phyloP scores from a whole-genome alignment of 2,797 vertebrate species.

The Todus mexicanus region DNA sequence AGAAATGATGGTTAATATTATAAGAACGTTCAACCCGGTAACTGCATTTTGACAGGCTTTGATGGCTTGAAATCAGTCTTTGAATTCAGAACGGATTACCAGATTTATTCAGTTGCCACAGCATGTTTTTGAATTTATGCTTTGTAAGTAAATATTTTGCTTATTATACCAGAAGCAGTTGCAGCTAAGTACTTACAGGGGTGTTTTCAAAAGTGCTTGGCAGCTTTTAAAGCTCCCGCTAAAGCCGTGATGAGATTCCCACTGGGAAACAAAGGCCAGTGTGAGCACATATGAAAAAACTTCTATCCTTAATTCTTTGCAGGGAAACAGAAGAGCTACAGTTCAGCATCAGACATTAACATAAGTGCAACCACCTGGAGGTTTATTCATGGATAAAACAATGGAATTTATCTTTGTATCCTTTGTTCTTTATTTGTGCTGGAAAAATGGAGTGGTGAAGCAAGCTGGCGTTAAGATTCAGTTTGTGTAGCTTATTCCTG shows the following conservation, averaged over 20 bases:
- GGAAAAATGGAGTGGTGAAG: not conserved
- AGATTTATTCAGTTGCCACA: constrained; percentile 41
- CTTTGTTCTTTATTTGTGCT: constrained; percentile 1
- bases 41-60: constrained; percentile 55
- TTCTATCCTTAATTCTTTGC: constrained; percentile 23
- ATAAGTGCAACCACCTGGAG: constrained; percentile 52
- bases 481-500: not conserved
- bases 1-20: constrained; percentile 44
- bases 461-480: not conserved
- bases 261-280: constrained; percentile 40
- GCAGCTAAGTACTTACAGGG: constrained; percentile 3
- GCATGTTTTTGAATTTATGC: constrained; percentile 21
- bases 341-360: constrained; percentile 37
- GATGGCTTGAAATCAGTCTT: constrained; percentile 44
- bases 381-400: constrained; percentile 47
- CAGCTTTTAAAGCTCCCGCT: not conserved
- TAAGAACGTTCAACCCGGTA: constrained; percentile 3
- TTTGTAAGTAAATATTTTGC: constrained; percentile 60
- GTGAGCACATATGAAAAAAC: constrained; percentile 25
- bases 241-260: not conserved
- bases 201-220: not conserved
- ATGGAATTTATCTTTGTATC: constrained; percentile 27
- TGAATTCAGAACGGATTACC: constrained; percentile 20
- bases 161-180: constrained; percentile 25
- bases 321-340: constrained; percentile 50